These are phyloP conservation scores for Tenebrio molitor DNA, from an alignment of 1,140 invertebrate genomes.

Conservation along the genomic window DNA sequence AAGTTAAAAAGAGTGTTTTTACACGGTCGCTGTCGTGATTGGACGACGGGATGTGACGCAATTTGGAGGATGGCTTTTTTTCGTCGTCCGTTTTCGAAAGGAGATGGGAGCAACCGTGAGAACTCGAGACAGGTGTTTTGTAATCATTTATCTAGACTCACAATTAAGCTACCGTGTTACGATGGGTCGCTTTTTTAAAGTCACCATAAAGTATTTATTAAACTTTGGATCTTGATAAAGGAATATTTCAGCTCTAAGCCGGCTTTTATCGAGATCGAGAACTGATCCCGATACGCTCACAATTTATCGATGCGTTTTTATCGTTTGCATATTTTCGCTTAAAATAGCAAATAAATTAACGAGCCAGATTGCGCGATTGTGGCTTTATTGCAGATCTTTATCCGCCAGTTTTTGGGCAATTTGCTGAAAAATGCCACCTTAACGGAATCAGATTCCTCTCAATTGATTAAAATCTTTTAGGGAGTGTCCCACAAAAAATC, in stretches of 20 bases:
- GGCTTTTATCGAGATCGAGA: not conserved
- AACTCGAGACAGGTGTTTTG: slow-evolving; percentile 60
- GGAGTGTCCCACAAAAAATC: not conserved
- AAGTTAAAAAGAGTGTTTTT: not conserved
- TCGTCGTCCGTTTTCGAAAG: slow-evolving; percentile 16
- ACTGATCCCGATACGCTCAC: not conserved
- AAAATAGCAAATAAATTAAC: not conserved
- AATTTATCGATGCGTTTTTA: not conserved
- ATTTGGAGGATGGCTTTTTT: slow-evolving; percentile 4
- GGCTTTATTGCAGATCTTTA: not conserved
- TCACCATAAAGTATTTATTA: slow-evolving; percentile 9
- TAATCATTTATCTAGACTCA: slow-evolving; percentile 55
- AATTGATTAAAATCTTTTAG: not conserved
- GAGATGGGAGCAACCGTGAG: slow-evolving; percentile 55
- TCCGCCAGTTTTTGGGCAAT: not conserved
- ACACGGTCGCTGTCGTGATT: not conserved
- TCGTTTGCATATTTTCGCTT: not conserved
- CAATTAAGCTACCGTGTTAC: slow-evolving; percentile 59
- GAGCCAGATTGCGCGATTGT: not conserved
- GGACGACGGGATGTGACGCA: slow-evolving; percentile 11
- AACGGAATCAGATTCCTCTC: not conserved
- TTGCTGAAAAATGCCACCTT: not conserved
- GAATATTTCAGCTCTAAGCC: slow-evolving; percentile 2
- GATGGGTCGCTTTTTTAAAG: slow-evolving; percentile 47
- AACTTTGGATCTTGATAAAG: slow-evolving; percentile 9